phyloP scores from a whole-genome alignment of 2,113 vertebrate species.

The Apaloderma vittatum region DNA sequence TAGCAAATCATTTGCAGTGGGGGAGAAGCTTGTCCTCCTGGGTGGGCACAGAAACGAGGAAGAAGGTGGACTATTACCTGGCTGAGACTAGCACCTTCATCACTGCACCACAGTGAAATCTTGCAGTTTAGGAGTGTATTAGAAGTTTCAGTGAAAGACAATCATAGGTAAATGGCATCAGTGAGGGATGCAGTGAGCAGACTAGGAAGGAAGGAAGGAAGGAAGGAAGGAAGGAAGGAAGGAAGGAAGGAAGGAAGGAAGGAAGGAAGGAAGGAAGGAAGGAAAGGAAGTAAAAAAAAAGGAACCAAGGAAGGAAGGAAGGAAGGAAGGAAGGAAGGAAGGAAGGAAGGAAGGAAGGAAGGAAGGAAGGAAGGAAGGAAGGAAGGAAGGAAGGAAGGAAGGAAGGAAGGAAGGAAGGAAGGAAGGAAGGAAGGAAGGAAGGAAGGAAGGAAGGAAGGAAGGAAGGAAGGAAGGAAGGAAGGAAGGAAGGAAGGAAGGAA shows the following conservation, averaged over 20 bases:
- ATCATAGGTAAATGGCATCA: not conserved
- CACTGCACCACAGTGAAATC: not conserved
- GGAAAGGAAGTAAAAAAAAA: not conserved
- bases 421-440: not conserved
- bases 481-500: not conserved
- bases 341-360: not conserved
- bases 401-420: not conserved
- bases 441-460: not conserved
- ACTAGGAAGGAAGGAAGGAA: not conserved
- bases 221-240: not conserved
- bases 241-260: not conserved
- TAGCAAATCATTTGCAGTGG: not conserved
- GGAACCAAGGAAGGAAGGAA: not conserved
- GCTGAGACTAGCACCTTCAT: not conserved
- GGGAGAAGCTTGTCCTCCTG: not conserved
- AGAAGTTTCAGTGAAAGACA: not conserved
- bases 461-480: not conserved
- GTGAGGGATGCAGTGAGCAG: not conserved
- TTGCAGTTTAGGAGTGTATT: not conserved
- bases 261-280: not conserved
- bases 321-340: not conserved
- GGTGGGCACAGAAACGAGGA: not conserved
- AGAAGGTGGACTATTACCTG: not conserved
- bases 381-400: not conserved
- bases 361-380: not conserved